These are phyloP conservation scores for Grammomys dolichurus DNA, from an alignment of 2,113 vertebrate species.

Conservation along the genomic window DNA sequence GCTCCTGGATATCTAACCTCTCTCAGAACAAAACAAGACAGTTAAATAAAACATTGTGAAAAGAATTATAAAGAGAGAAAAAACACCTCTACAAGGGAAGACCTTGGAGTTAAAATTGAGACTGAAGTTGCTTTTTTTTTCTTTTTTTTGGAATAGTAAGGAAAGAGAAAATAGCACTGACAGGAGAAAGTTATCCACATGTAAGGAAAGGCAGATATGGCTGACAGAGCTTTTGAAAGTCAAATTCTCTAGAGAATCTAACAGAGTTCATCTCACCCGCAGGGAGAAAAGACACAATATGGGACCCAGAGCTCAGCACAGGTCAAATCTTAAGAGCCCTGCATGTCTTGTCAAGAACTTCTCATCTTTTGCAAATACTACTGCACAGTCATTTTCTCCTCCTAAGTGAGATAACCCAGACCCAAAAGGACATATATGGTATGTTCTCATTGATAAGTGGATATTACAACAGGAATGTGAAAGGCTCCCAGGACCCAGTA, in stretches of 20 bases:
- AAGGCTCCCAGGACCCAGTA: too few relatives aligned
- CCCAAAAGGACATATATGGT: too few relatives aligned
- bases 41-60: conserved; percentile 56
- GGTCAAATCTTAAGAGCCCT: not conserved
- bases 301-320: not conserved
- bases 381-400: not conserved
- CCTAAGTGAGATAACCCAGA: too few relatives aligned
- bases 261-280: not conserved
- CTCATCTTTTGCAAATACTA: not conserved
- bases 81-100: not conserved
- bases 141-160: not conserved
- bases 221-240: not conserved
- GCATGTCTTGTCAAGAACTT: not conserved
- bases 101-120: not conserved
- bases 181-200: not conserved
- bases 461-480: too few relatives aligned
- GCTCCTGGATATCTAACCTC: not conserved
- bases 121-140: not conserved
- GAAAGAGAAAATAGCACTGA: not conserved
- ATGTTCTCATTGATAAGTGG: too few relatives aligned
- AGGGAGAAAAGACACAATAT: not conserved
- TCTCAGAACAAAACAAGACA: not conserved
- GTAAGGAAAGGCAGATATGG: not conserved
- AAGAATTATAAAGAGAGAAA: not conserved
- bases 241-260: not conserved